Base-by-base conservation (phyloP, 2,797 vertebrate species). In the Microctenopoma stevenorrisi region DNA sequence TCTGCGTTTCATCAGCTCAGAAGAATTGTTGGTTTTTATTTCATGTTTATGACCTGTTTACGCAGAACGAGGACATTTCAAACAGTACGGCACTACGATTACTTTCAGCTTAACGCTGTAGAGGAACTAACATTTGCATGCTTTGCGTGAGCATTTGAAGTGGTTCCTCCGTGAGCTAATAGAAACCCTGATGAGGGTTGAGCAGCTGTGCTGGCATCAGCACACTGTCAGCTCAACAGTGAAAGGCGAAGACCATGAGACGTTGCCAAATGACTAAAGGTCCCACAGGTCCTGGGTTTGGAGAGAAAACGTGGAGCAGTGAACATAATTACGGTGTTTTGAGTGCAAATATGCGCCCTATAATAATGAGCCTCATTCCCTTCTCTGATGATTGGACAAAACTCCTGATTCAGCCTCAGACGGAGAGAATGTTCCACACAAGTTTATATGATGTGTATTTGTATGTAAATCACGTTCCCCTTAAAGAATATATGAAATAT, bases 121-220 rank as follows among this genome's bases (percentile, higher is more conserved):
- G 52, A 15, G 43, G 61, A 26, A 37, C 53, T 59, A 12, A 60
- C 5, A 42, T 38, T 25, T 58, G 42, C 42, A 46, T 7, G 15
- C 7, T n/a, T n/a, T 62, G 53, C 43, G 37, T 33, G 44, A 42
- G 56, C 38, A 60, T 66, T 40, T 67, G 33, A 72, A 25, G 30
- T 33, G 42, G 38, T 54, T 46, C 49, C 46, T 78, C 22, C 28
- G 2, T 16, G 11, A 44, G 59, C 76, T 73, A 57, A 79, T 72
- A 73, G 48, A 65, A 81, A 55, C 61, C 79, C 76, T 51, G 26
- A 72, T 74, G 78, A 78, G 35, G 44, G 69, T 50, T 77, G 42
- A 79, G 72, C 70, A 77, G 66, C 57, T 57, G 38, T 84, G 84
- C 84, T 67, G 76, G 56, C 77, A 69, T 91, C 86, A 89, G 88